These are phyloP conservation scores for Chiroxiphia lanceolata DNA, from an alignment of 2,797 vertebrate species.

Conservation along the genomic window DNA sequence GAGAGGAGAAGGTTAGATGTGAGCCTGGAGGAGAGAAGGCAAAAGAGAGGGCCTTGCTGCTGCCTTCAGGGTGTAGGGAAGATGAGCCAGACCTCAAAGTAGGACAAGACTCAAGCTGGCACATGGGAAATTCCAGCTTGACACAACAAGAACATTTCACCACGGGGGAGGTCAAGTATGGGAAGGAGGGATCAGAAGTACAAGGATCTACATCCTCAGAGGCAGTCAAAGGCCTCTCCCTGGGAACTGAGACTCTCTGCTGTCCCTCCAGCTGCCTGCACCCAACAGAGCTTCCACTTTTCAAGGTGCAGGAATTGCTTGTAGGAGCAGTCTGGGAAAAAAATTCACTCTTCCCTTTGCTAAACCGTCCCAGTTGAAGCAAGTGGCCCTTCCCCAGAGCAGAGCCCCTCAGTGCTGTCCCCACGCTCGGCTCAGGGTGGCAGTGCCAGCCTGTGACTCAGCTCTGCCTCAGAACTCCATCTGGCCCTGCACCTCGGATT, in stretches of 20 bases:
- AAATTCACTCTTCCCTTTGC: not conserved
- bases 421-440: fast-evolving
- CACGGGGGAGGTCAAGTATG: not conserved
- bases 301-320: not conserved
- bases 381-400: not conserved
- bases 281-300: not conserved
- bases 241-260: not conserved
- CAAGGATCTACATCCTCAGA: not conserved
- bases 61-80: not conserved
- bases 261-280: not conserved
- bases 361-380: not conserved
- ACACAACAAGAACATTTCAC: fast-evolving
- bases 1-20: fast-evolving
- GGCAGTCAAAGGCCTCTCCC: not conserved
- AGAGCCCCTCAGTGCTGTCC: not conserved
- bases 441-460: not conserved
- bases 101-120: not conserved
- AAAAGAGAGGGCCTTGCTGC: not conserved
- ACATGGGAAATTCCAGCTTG: not conserved
- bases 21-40: not conserved
- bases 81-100: not conserved
- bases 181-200: not conserved
- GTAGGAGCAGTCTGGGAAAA: not conserved
- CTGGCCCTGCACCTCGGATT: constrained; percentile 21
- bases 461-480: not conserved